Base-by-base conservation (phyloP, 2,797 vertebrate genomes). In the Danionella dracula region DNA sequence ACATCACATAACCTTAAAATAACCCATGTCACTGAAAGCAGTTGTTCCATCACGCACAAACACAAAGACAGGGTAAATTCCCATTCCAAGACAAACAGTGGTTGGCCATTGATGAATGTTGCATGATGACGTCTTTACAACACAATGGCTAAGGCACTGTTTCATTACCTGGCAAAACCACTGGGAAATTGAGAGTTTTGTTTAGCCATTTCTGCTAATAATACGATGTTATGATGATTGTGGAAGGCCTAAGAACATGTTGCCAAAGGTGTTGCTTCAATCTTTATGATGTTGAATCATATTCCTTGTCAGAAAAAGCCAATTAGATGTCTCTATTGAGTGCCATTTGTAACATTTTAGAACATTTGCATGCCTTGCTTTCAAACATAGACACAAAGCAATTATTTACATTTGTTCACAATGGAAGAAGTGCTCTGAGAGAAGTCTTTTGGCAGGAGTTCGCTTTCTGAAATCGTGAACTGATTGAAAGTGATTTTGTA, bases 1-100 rank as follows among this genome's bases (percentile, higher is more conserved):
- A 85, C 78, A 63, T 87, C 76, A 83, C 23, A 11, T 23, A 4
- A 11, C 35, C 72, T 84, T 83, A 85, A 85, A 84, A 85, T 87
- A 87, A 78, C 1, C 0, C 1, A 48, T 19, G 19, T 27, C 12
- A 5, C 50, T 20, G 31, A 68, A 54, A 56, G 29, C 48, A 29
- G 79, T 83, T 81, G 72, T 84, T 84, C 78, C 73, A 71, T 82
- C 71, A 23, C 46, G 35, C 72, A 78, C 71, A 62, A 64, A 74
- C 80, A 83, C 79, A 82, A 84, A 72, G 70, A 76, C 8, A 21
- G 5, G 19, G 66, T 74, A 83, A 81, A 86, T 86, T 84, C 83
- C 77, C 71, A 23, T 1, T 45, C 78, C 66, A 67, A 44, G 51
- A 59, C 73, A 79, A 79, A 67, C 73, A 72, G 78, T 80, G 83